Evolutionary conservation across 2,888 invertebrate genomes (phyloP).

Genomic region (Agrotis puta): DNA sequence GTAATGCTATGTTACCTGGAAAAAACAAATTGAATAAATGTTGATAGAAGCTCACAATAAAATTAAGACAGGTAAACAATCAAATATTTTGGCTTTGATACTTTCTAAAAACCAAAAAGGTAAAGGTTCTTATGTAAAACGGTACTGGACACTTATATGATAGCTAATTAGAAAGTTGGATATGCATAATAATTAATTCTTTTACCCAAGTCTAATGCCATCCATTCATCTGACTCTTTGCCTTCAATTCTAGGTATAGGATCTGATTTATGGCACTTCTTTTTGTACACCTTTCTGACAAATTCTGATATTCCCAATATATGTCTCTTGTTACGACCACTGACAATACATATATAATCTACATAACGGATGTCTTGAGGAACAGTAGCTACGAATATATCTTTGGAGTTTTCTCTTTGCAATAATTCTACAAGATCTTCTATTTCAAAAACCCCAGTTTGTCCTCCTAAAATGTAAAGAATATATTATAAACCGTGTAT

Average conservation of each 20-base stretch:
- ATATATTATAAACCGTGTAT: neutral
- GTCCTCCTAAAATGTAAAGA: conserved; percentile 92
- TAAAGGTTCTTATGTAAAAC: neutral
- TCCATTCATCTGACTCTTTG: conserved; percentile 94
- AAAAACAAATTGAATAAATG: conserved; percentile 51
- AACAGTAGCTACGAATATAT: conserved; percentile 95
- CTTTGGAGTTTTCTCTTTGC: conserved; percentile 94
- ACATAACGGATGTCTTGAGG: conserved; percentile 95
- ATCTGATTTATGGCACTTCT: conserved; percentile 92
- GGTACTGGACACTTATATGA: neutral
- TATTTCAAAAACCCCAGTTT: conserved; percentile 96
- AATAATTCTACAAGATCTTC: conserved; percentile 95
- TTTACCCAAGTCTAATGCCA: conserved; percentile 96
- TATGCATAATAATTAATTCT: neutral
- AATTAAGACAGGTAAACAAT: too few species aligned
- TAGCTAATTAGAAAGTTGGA: neutral
- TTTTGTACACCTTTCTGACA: conserved; percentile 94
- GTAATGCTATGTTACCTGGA: conserved; percentile 97
- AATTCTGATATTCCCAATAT: conserved; percentile 94
- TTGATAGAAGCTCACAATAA: neutral
- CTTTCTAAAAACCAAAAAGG: neutral
- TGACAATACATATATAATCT: conserved; percentile 96
- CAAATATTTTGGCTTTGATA: neutral
- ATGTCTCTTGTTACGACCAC: conserved; percentile 94
- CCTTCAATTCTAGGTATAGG: conserved; percentile 95